Percentiles rank a stretch among this genome's conserved stretches.
Evolutionary conservation across 2,797 vertebrate species (phyloP).

Genomic region (Pelodytes ibericus): DNA sequence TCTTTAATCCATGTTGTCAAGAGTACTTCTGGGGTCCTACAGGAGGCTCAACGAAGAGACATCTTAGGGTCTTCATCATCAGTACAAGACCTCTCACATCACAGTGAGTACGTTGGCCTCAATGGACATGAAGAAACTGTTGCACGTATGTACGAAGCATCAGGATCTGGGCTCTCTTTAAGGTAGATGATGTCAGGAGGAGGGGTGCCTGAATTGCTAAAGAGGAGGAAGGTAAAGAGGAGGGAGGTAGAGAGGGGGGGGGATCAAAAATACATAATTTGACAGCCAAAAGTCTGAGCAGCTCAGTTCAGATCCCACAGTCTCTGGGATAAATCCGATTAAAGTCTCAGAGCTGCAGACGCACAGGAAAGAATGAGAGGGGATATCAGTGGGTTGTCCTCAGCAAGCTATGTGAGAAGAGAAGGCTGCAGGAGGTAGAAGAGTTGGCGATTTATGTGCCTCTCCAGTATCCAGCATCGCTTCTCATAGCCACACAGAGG

Average conservation of each 20-base stretch:
- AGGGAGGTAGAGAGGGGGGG: not conserved
- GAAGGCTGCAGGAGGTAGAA: constrained; percentile 2
- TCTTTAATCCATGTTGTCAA: not conserved
- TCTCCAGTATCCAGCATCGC: constrained; percentile 32
- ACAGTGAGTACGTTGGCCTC: not conserved
- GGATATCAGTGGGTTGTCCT: not conserved
- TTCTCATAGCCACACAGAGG: constrained; percentile 30
- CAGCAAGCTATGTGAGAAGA: not conserved
- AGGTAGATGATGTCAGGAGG: constrained; percentile 15
- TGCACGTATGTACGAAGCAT: constrained; percentile 20
- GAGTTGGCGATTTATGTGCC: constrained; percentile 7
- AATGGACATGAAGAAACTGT: constrained; percentile 10
- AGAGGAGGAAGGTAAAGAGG: not conserved
- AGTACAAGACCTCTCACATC: not conserved
- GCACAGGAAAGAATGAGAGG: not conserved
- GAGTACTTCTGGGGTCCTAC: no score
- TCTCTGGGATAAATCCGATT: constrained; percentile 23
- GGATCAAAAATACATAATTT: constrained; percentile 17
- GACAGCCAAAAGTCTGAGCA: constrained; percentile 34
- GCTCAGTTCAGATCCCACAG: constrained; percentile 16
- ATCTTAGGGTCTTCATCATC: not conserved
- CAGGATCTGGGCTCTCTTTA: not conserved
- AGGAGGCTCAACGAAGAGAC: not conserved
- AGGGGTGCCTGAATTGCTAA: not conserved
- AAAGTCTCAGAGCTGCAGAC: constrained; percentile 15